These are phyloP conservation scores for Rhabdomys pumilio DNA, from an alignment of 2,797 vertebrate species.

Conservation along the genomic window DNA sequence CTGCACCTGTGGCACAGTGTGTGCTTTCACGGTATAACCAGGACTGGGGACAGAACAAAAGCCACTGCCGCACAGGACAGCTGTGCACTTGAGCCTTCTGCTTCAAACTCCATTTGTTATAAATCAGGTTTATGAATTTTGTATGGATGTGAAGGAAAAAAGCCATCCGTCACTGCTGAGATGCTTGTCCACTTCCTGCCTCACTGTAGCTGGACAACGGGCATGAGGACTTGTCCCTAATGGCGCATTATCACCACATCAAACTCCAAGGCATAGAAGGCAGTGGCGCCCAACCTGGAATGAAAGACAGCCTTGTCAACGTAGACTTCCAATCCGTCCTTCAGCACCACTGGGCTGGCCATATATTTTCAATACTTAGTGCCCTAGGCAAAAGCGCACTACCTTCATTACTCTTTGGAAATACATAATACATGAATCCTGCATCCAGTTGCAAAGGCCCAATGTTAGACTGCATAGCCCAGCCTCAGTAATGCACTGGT, in stretches of 20 bases:
- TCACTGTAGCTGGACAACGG: background rate
- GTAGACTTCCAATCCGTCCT: background rate
- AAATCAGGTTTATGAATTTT: slow-evolving; percentile 59
- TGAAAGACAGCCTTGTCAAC: accelerated
- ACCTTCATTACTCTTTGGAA: slow-evolving; percentile 33
- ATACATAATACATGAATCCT: slow-evolving; percentile 38
- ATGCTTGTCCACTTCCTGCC: background rate
- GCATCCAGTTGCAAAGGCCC: background rate
- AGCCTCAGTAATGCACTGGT: background rate
- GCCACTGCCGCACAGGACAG: background rate
- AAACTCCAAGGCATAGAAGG: background rate
- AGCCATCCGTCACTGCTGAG: background rate
- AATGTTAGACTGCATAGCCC: background rate
- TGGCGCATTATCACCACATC: background rate
- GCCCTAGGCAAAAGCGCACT: background rate
- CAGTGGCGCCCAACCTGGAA: background rate
- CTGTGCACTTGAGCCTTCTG: background rate
- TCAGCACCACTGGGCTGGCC: background rate
- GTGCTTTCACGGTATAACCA: accelerated
- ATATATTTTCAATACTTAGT: background rate
- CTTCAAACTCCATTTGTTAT: background rate
- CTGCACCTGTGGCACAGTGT: background rate
- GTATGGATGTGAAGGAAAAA: slow-evolving; percentile 1
- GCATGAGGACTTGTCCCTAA: background rate
- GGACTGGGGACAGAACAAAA: background rate